phyloP scores from a whole-genome alignment of 92 coral and sea anemone species.

The Pocillopora grandis region DNA sequence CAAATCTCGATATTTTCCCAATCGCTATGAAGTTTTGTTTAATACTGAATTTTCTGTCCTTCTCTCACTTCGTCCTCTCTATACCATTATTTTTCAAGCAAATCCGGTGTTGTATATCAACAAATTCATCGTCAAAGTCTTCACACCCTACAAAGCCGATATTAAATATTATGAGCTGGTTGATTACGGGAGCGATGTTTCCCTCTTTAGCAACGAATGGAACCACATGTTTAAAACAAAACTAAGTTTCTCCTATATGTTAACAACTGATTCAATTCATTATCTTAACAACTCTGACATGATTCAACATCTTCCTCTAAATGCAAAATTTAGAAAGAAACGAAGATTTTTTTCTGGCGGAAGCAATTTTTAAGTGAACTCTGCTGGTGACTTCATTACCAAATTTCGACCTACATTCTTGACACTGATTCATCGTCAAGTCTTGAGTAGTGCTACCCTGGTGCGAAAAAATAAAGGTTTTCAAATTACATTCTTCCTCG shows the following conservation, averaged over 20 bases:
- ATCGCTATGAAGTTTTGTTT: not conserved
- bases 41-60: too few relatives aligned
- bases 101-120: not conserved
- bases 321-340: not conserved
- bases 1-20: constrained; percentile 23
- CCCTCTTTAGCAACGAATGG: constrained; percentile 11
- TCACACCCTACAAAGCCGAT: constrained; percentile 8
- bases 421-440: not conserved
- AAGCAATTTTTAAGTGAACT: not conserved
- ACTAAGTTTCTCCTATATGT: constrained; percentile 28
- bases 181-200: constrained; percentile 17
- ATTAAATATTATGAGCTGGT: constrained; percentile 81
- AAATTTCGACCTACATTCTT: constrained; percentile 9
- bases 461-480: constrained; percentile 3
- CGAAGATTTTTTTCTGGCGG: not conserved
- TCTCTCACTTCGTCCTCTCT: not conserved
- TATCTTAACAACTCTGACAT: not conserved
- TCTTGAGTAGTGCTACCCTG: not conserved
- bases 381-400: constrained; percentile 44
- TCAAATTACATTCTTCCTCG: not conserved
- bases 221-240: constrained; percentile 47
- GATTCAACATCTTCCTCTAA: constrained; percentile 2
- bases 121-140: not conserved
- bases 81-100: not conserved
- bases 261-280: not conserved